Evolutionary conservation across 2,888 invertebrate species (phyloP).

Genomic region (Drosophila niveifrons): DNA sequence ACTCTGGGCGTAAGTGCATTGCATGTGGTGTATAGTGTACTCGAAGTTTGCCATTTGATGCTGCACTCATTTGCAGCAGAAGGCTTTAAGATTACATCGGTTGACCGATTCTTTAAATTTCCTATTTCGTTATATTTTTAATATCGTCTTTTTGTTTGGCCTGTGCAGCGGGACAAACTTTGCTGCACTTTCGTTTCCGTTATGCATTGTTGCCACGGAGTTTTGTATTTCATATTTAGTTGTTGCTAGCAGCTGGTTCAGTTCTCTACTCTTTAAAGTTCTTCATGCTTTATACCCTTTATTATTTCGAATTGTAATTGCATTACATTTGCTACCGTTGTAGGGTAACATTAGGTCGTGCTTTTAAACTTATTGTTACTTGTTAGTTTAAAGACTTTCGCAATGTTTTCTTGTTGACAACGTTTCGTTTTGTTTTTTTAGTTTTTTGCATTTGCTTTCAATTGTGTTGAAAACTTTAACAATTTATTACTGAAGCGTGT

Average conservation of each 20-base stretch:
- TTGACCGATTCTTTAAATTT: neutral
- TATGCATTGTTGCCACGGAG: conserved; percentile 40
- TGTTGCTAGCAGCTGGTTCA: conserved; percentile 35
- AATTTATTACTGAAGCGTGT: neutral
- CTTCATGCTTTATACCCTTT: neutral
- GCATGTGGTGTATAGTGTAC: conserved; percentile 5
- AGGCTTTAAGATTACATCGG: conserved; percentile 19
- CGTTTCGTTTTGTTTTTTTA: neutral
- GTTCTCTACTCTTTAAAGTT: neutral
- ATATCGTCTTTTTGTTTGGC: conserved; percentile 4
- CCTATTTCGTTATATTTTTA: conserved; percentile 12
- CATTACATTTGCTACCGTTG: neutral
- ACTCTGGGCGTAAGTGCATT: conserved; percentile 6
- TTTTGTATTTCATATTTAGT: conserved; percentile 28
- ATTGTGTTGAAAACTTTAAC: conserved; percentile 1
- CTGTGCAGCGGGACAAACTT: neutral
- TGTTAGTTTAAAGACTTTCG: conserved; percentile 1
- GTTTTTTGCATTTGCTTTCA: conserved; percentile 2
- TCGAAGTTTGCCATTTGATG: conserved; percentile 9
- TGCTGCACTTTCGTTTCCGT: conserved; percentile 24
- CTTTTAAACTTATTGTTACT: neutral
- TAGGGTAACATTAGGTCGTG: neutral
- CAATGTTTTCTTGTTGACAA: neutral
- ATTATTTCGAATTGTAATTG: neutral
- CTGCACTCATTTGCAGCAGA: conserved; percentile 1